Evolutionary conservation across 2,113 vertebrate species (phyloP).

Genomic region (Chaetodon trifascialis): DNA sequence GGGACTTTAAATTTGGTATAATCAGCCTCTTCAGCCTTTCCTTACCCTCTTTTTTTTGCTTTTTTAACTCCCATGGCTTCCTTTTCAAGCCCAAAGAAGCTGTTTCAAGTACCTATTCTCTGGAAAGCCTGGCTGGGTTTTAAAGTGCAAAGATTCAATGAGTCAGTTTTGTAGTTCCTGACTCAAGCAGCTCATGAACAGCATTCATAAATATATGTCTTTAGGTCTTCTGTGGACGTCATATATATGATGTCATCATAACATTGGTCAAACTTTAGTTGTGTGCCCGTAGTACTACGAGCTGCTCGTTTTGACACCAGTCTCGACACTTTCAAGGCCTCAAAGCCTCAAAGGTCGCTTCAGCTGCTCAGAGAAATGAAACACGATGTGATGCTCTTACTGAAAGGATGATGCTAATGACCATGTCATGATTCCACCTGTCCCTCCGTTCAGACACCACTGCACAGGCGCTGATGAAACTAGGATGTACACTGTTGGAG

Average conservation of each 20-base stretch:
- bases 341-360: neutral
- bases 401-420: constrained; percentile 19
- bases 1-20: constrained; percentile 38
- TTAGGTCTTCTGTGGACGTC: no score
- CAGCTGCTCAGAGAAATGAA: neutral
- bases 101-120: constrained; percentile 5
- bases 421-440: constrained; percentile 1
- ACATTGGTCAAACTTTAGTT: no score
- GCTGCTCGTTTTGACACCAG: neutral
- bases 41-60: constrained; percentile 8
- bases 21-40: constrained; percentile 46
- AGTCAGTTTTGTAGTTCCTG: no score
- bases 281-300: no score
- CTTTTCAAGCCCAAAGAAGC: constrained; percentile 18
- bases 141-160: neutral
- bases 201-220: no score
- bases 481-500: constrained; percentile 2
- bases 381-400: neutral
- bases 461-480: constrained; percentile 22
- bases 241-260: no score
- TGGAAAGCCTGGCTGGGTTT: constrained; percentile 20
- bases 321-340: neutral
- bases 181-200: no score
- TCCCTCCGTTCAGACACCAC: neutral
- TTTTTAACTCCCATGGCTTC: constrained; percentile 16